Percentiles rank a stretch among this genome's conserved stretches.
These are phyloP conservation scores for Chionodraco myersi DNA, from an alignment of 2,113 vertebrate genomes.

Conservation along the genomic window DNA sequence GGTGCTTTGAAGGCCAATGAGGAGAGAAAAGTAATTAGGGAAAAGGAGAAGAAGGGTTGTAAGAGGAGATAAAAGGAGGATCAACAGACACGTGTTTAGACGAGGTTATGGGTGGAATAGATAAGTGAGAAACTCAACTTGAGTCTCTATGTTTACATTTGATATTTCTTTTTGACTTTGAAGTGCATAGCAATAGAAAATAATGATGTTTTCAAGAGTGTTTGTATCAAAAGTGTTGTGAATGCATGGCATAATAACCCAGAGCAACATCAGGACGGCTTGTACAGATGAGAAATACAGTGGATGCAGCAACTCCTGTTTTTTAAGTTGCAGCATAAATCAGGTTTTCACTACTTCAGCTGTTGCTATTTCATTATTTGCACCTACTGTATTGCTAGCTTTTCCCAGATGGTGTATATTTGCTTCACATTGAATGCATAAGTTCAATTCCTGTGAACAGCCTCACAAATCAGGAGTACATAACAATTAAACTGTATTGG, in stretches of 20 bases:
- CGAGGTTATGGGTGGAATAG: not conserved
- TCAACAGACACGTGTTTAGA: not conserved
- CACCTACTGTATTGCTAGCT: not conserved
- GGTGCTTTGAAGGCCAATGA: not conserved
- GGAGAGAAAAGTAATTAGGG: slow-evolving; percentile 1
- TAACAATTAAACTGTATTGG: not conserved
- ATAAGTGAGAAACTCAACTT: not conserved
- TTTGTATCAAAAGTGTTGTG: not conserved
- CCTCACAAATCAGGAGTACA: not conserved
- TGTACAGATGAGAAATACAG: not conserved
- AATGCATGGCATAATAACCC: slow-evolving; percentile 12
- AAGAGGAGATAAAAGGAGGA: not conserved
- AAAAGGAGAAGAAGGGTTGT: not conserved
- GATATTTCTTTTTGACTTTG: not conserved
- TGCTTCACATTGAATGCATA: not conserved
- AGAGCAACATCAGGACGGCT: not conserved
- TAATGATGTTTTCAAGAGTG: too few relatives aligned
- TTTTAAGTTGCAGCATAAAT: slow-evolving; percentile 4
- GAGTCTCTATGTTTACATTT: not conserved
- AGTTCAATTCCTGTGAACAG: not conserved
- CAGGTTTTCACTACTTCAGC: not conserved
- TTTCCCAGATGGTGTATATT: not conserved
- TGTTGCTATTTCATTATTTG: not conserved
- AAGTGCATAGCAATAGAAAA: not conserved
- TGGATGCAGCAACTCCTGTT: not conserved